These are phyloP conservation scores for Palythoa grandiflora DNA, from an alignment of 92 coral and sea anemone species.

Conservation along the genomic window DNA sequence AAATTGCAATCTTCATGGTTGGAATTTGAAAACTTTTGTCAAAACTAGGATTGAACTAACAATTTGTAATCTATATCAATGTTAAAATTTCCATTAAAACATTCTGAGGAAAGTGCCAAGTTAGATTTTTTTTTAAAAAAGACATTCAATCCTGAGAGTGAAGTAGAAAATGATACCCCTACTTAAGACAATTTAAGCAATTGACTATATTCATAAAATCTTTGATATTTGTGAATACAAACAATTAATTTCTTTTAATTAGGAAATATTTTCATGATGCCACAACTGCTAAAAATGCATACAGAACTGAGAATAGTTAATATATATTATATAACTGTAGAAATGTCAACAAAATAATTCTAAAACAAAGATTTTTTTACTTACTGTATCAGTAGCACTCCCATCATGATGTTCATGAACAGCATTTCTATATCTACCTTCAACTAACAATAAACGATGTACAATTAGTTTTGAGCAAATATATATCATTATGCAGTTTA, in stretches of 20 bases:
- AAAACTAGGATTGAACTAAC: not conserved
- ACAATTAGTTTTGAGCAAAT: constrained; percentile 2
- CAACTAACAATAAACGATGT: not conserved
- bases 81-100: too few species aligned
- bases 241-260: too few species aligned
- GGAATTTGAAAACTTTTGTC: not conserved
- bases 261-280: not conserved
- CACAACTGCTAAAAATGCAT: not conserved
- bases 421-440: not conserved
- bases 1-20: not conserved
- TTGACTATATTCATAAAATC: not conserved
- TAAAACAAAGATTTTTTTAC: not conserved
- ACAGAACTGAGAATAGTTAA: not conserved
- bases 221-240: not conserved
- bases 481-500: not conserved
- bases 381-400: constrained; percentile 14
- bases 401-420: not conserved
- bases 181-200: not conserved
- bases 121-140: too few species aligned
- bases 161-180: not conserved
- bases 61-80: not conserved
- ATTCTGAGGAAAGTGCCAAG: too few species aligned
- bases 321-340: not conserved
- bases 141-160: not conserved
- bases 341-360: not conserved